Evolutionary conservation across 2,888 invertebrate species (phyloP), one percentile per base, ranked within the genome.

Genomic region (Villa cingulata): DNA sequence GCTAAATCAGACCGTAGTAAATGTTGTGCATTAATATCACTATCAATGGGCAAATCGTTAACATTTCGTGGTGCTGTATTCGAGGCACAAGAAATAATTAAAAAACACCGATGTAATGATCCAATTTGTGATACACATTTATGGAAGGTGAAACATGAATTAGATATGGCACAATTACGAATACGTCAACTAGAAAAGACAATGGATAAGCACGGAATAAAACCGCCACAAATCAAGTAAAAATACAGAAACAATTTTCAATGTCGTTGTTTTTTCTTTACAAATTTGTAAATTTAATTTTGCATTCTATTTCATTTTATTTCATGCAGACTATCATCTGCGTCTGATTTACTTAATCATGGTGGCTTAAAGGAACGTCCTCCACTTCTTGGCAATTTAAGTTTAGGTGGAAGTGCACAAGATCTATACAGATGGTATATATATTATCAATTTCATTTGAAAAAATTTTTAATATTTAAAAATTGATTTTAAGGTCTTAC

Each of bases 1-100:
- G 87, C 89, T 52, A 87, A 84, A 64, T 85, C 88, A 55, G 90
- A 90, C 65, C 81, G 84, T 48, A 88, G 90, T 50, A 89, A 91
- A 37, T 95, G 94, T 66, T 91, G 90, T 65, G 91, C 95, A 10
- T 80, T 97, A 41, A 86, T 97, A 57, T 95, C 94, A 57, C 74
- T 96, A 16, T 83, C 83, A 19, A 83, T 83, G 83, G 85, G 96
- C 41, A 86, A 86, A 64, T 86, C 86, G 43, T 66, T 88, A 58
- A 85, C 86, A 57, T 92, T 86, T 61, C 77, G 85, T 10, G 83
- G 84, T 4, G 85, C 86, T 7, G 85, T 84, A 5, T 83, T 72
- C 59, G 85, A 86, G 64, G 84, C 86, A 12, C 83, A 83, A 58
- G 85, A 85, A 60, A 78, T 84, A 52, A 67, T 85, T 39, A 75